Percentiles rank a stretch among this genome's conserved stretches.
These are phyloP conservation scores for Aphodius sticticus DNA, from an alignment of 2,888 invertebrate species.

Conservation along the genomic window DNA sequence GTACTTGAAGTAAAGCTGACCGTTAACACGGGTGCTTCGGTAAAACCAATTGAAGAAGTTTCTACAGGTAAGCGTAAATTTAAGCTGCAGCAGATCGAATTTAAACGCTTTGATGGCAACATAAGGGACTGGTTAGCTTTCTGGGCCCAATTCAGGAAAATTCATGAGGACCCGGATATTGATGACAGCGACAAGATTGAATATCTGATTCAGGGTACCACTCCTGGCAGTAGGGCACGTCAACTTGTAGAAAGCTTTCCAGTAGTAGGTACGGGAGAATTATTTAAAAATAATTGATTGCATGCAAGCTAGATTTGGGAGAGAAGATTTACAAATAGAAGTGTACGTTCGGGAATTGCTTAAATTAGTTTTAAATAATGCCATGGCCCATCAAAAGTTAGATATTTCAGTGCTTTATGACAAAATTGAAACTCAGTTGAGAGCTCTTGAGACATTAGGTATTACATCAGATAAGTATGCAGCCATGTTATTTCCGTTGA, in stretches of 20 bases:
- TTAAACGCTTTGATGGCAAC: conserved; percentile 38
- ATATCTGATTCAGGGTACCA: conserved; percentile 39
- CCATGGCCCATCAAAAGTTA: conserved; percentile 39
- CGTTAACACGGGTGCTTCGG: no score
- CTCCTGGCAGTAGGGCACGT: conserved; percentile 35
- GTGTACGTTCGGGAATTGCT: no score
- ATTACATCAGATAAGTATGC: conserved; percentile 43
- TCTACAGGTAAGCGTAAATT: not conserved
- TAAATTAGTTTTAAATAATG: conserved; percentile 17
- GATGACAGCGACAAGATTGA: not conserved
- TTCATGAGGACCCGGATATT: conserved; percentile 41
- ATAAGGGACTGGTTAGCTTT: conserved; percentile 44
- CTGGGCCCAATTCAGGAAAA: conserved; percentile 45
- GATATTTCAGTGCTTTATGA: conserved; percentile 44
- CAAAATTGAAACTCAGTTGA: conserved; percentile 45
- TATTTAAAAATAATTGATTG: conserved; percentile 38
- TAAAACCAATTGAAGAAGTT: no score
- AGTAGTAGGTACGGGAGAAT: conserved; percentile 38
- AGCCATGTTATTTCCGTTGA: conserved; percentile 49
- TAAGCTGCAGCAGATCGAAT: conserved; percentile 8
- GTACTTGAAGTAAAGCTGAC: no score
- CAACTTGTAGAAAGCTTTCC: conserved; percentile 43
- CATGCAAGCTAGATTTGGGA: not conserved
- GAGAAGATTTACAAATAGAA: no score
- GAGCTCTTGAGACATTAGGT: conserved; percentile 46